A percentile compares a stretch with the other conserved stretches of the same genome.
Conservation (phyloP, 2,888 invertebrate species). For the Thecocarcelia acutangulata region DNA sequence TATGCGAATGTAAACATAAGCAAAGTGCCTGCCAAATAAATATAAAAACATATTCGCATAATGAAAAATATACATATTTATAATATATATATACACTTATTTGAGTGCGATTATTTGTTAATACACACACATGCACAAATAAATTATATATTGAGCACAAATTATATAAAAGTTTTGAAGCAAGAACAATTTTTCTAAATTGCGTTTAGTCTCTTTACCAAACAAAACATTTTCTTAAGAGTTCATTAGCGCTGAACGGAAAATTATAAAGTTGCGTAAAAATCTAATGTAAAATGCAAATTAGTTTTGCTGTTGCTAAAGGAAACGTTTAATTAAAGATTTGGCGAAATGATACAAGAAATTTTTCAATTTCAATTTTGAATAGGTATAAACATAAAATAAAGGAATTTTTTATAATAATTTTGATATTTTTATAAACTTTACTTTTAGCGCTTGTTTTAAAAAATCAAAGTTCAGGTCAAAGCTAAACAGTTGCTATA, state of each 20-base stretch:
- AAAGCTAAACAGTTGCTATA: too few relatives aligned
- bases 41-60: conserved; percentile 19
- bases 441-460: too few relatives aligned
- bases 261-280: background rate
- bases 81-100: background rate
- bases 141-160: background rate
- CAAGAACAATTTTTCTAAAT: background rate
- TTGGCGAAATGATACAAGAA: background rate
- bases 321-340: conserved; percentile 19
- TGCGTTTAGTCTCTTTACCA: conserved; percentile 8
- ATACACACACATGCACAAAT: conserved; percentile 4
- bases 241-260: conserved; percentile 38
- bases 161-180: background rate
- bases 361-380: background rate
- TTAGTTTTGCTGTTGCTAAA: conserved; percentile 29
- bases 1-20: conserved; percentile 57
- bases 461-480: too few relatives aligned
- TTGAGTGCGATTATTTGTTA: background rate
- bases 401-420: too few relatives aligned
- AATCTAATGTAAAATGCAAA: conserved; percentile 63
- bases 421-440: too few relatives aligned
- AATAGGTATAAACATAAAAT: background rate
- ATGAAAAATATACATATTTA: background rate
- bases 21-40: conserved; percentile 66
- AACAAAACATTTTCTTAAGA: conserved; percentile 45